Percentiles rank a stretch among this genome's conserved stretches.
Conservation (phyloP, 2,113 vertebrate species). For the Nothocercus julius region DNA sequence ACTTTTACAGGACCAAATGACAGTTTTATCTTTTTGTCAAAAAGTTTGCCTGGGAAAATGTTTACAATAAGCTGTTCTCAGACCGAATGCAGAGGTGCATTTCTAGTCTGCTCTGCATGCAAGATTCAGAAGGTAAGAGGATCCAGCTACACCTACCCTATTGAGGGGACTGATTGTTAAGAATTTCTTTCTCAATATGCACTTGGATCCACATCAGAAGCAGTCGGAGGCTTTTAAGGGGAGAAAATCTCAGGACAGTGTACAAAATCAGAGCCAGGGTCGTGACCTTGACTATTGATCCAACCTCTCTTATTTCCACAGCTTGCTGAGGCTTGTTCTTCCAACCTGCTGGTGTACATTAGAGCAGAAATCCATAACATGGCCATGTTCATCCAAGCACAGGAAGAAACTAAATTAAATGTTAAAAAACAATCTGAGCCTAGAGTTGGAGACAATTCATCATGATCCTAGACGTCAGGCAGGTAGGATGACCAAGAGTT, state of each 20-base stretch:
- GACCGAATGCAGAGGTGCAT: slow-evolving; percentile 36
- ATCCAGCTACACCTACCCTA: slow-evolving; percentile 47
- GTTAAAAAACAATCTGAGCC: slow-evolving; percentile 99
- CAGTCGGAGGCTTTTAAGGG: slow-evolving; percentile 74
- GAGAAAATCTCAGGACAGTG: slow-evolving; percentile 82
- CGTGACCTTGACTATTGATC: slow-evolving; percentile 97
- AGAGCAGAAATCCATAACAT: slow-evolving; percentile 98
- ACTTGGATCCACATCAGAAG: slow-evolving; percentile 73
- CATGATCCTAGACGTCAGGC: slow-evolving; percentile 91
- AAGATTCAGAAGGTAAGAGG: slow-evolving; percentile 44
- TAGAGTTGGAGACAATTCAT: slow-evolving; percentile 96
- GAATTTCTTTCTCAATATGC: slow-evolving; percentile 68
- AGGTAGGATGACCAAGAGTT: slow-evolving; percentile 85
- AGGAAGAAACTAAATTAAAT: slow-evolving; percentile 99
- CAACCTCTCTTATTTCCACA: slow-evolving; percentile 96
- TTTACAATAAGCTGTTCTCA: slow-evolving; percentile 7
- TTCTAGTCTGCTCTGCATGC: slow-evolving; percentile 29
- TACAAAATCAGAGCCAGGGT: slow-evolving; percentile 82
- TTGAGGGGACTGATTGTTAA: slow-evolving; percentile 25
- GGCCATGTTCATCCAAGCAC: slow-evolving; percentile 98
- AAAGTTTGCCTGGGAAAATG: slow-evolving; percentile 1
- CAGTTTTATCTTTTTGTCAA: slow-evolving; percentile 4
- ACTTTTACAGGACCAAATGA: not conserved
- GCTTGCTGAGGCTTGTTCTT: slow-evolving; percentile 88
- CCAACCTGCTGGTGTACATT: slow-evolving; percentile 98